These are phyloP conservation scores for Menidia beryllina DNA, from an alignment of 2,113 vertebrate genomes.

Conservation along the genomic window DNA sequence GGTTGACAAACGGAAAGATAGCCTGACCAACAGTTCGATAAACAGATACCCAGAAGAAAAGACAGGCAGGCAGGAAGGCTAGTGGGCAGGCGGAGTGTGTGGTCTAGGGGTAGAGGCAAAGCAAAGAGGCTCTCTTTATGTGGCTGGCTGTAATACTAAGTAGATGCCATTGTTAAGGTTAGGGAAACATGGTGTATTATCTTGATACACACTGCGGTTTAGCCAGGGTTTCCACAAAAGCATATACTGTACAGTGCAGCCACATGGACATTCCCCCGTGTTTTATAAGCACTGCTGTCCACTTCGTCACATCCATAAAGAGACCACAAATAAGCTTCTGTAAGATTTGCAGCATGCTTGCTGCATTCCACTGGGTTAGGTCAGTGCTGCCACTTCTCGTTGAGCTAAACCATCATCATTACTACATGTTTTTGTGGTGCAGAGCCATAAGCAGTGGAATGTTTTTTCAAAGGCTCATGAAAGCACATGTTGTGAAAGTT, in stretches of 20 bases:
- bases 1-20: slow-evolving; percentile 26
- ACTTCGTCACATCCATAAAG: slow-evolving; percentile 67
- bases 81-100: slow-evolving; percentile 40
- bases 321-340: slow-evolving; percentile 62
- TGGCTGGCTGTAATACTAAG: slow-evolving; percentile 54
- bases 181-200: slow-evolving; percentile 60
- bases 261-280: slow-evolving; percentile 34
- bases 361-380: slow-evolving; percentile 52
- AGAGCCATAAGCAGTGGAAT: slow-evolving; percentile 36
- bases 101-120: slow-evolving; percentile 44
- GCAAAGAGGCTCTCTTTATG: slow-evolving; percentile 50
- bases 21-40: slow-evolving; percentile 41
- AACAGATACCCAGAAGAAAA: slow-evolving; percentile 48
- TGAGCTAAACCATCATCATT: slow-evolving; percentile 32
- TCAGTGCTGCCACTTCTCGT: slow-evolving; percentile 25
- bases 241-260: slow-evolving; percentile 10
- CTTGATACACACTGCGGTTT: slow-evolving; percentile 62
- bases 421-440: slow-evolving; percentile 53
- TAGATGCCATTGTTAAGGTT: slow-evolving; percentile 63
- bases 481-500: slow-evolving; percentile 42
- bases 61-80: slow-evolving; percentile 17
- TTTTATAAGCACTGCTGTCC: slow-evolving; percentile 60
- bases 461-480: slow-evolving; percentile 53
- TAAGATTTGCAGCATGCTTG: slow-evolving; percentile 52
- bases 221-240: slow-evolving; percentile 51